phyloP scores from a whole-genome alignment of 1,140 invertebrate species.

The Lithobius niger region DNA sequence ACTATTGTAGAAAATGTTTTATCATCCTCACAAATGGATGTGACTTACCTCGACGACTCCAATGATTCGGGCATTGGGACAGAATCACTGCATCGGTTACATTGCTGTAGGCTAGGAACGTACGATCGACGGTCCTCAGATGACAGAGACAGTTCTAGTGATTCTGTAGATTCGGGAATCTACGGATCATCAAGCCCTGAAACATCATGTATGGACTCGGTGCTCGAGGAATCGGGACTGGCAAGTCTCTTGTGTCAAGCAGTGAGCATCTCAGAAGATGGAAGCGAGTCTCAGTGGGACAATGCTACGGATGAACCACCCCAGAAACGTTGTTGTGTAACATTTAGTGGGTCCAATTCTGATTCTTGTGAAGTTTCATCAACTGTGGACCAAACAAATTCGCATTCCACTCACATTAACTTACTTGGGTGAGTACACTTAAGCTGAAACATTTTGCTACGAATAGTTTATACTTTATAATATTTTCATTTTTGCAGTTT shows the following conservation, averaged over 20 bases:
- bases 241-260: background rate
- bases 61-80: constrained; percentile 8
- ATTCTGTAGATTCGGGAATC: constrained; percentile 9
- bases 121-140: background rate
- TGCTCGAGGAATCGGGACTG: constrained; percentile 2
- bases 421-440: background rate
- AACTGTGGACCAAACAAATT: background rate
- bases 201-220: background rate
- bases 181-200: background rate
- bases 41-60: constrained; percentile 6
- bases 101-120: background rate
- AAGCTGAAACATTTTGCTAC: no score
- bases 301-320: background rate
- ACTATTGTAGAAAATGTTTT: background rate
- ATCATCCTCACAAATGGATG: background rate
- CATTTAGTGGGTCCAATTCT: background rate
- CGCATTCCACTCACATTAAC: background rate
- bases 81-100: background rate
- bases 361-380: background rate
- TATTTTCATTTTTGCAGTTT: no score
- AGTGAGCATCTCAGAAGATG: background rate
- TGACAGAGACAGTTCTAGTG: constrained; percentile 6
- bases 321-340: background rate
- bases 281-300: background rate
- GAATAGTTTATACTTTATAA: no score